phyloP scores from a whole-genome alignment of 92 coral and sea anemone genomes.

The Isaurus tuberculatus region DNA sequence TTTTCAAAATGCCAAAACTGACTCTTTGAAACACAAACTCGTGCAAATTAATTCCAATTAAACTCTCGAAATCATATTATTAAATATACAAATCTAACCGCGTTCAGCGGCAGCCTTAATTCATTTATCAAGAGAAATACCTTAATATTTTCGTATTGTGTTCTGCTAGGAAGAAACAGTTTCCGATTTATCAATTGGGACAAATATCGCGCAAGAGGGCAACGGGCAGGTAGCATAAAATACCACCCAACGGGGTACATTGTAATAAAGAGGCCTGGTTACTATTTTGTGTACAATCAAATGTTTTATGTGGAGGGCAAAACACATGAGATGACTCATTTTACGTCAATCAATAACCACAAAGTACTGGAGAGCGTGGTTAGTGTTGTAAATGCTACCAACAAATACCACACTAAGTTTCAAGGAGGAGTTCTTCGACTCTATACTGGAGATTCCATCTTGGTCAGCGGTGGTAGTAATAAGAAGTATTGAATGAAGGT shows the following conservation, averaged over 20 bases:
- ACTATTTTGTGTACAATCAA: slow-evolving; percentile 91
- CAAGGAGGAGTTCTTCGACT: slow-evolving; percentile 89
- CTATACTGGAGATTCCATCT: slow-evolving; percentile 69
- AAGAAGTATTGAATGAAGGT: slow-evolving; percentile 63
- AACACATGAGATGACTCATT: slow-evolving; percentile 83
- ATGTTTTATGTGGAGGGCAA: slow-evolving; percentile 82
- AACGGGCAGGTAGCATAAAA: slow-evolving; percentile 45
- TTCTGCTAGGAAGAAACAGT: slow-evolving; percentile 15
- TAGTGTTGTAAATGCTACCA: slow-evolving; percentile 62
- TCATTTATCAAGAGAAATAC: too few species aligned
- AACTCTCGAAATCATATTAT: too few species aligned
- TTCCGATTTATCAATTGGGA: slow-evolving; percentile 43
- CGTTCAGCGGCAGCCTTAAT: background rate
- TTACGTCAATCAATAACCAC: slow-evolving; percentile 68
- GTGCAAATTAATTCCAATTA: too few species aligned
- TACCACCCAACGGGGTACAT: slow-evolving; percentile 54
- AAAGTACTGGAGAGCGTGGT: slow-evolving; percentile 76
- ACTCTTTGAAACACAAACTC: too few species aligned
- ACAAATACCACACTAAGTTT: slow-evolving; percentile 80
- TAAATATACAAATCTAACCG: too few species aligned
- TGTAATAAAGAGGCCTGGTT: slow-evolving; percentile 67
- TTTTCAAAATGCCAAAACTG: too few species aligned
- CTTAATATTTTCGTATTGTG: background rate
- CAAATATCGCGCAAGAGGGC: slow-evolving; percentile 32
- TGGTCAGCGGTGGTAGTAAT: slow-evolving; percentile 70